Conservation (phyloP, 2,888 invertebrate genomes). For the Notocelia uddmanniana region DNA sequence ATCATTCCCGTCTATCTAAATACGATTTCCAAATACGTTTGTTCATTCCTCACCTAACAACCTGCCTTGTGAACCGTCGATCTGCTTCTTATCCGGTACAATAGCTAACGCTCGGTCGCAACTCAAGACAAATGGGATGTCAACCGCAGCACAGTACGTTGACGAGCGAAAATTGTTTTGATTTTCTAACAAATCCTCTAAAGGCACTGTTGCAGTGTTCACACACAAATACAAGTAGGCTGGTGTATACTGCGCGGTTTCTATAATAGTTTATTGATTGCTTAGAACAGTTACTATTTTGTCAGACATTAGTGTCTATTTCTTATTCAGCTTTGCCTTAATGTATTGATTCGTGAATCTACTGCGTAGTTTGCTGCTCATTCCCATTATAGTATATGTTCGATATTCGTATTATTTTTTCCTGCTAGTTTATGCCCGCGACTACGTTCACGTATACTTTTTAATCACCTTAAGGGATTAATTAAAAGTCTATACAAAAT, state of each 20-base stretch:
- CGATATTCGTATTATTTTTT: no score
- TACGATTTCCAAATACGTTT: constrained; percentile 9
- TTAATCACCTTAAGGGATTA: no score
- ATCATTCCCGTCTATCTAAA: neutral
- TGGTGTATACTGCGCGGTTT: constrained; percentile 51
- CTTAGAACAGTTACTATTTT: neutral
- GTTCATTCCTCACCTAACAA: constrained; percentile 48
- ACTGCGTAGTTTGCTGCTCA: neutral
- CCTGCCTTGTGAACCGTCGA: constrained; percentile 53
- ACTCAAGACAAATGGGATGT: constrained; percentile 71
- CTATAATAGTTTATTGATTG: constrained; percentile 26
- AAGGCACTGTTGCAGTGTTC: constrained; percentile 58
- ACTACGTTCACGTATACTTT: no score
- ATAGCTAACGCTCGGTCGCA: constrained; percentile 50
- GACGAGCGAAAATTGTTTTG: constrained; percentile 72
- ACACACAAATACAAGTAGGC: constrained; percentile 52
- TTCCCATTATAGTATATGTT: no score
- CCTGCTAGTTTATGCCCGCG: no score
- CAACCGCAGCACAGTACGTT: constrained; percentile 63
- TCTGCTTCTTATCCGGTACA: constrained; percentile 37
- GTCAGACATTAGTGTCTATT: neutral
- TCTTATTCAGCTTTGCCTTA: neutral
- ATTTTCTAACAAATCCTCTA: constrained; percentile 65
- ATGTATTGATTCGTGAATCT: neutral
- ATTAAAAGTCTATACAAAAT: no score